phyloP scores from a whole-genome alignment of 2,888 invertebrate genomes.

The Leptinotarsa haldemani region DNA sequence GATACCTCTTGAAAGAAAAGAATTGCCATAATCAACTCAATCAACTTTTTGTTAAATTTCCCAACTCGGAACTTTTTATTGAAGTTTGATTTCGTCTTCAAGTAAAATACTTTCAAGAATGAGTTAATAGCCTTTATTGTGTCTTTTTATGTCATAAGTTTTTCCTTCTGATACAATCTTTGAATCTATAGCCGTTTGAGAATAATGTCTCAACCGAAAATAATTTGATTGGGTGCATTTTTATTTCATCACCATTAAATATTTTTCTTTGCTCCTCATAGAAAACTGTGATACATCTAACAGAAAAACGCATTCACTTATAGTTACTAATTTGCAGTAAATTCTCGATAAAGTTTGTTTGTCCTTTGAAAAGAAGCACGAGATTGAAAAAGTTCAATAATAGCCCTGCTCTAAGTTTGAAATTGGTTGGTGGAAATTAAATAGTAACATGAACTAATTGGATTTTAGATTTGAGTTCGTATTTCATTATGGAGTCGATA shows the following conservation, averaged over 20 bases:
- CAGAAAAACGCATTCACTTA: not conserved
- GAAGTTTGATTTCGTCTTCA: too few relatives aligned
- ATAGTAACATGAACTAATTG: conserved; percentile 9
- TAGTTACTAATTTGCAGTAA: not conserved
- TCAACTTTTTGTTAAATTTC: too few relatives aligned
- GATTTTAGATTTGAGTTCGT: conserved; percentile 20
- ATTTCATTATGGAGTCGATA: conserved; percentile 10
- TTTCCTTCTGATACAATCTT: too few relatives aligned
- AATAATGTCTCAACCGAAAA: too few relatives aligned
- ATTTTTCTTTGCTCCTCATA: too few relatives aligned
- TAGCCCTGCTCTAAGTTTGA: not conserved
- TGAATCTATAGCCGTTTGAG: too few relatives aligned
- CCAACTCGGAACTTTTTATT: too few relatives aligned
- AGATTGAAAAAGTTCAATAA: not conserved
- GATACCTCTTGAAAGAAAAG: too few relatives aligned
- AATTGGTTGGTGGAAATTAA: conserved; percentile 6
- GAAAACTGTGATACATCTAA: not conserved
- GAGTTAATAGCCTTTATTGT: too few relatives aligned
- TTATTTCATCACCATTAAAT: not conserved
- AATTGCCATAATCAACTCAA: too few relatives aligned
- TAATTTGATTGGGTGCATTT: not conserved
- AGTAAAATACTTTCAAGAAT: too few relatives aligned
- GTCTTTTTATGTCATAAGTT: too few relatives aligned
- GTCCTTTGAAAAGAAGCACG: not conserved
- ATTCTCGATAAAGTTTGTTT: not conserved